A percentile compares a stretch with the other conserved stretches of the same genome.
Conservation (phyloP, 2,797 vertebrate genomes). For the Hydrophis major region DNA sequence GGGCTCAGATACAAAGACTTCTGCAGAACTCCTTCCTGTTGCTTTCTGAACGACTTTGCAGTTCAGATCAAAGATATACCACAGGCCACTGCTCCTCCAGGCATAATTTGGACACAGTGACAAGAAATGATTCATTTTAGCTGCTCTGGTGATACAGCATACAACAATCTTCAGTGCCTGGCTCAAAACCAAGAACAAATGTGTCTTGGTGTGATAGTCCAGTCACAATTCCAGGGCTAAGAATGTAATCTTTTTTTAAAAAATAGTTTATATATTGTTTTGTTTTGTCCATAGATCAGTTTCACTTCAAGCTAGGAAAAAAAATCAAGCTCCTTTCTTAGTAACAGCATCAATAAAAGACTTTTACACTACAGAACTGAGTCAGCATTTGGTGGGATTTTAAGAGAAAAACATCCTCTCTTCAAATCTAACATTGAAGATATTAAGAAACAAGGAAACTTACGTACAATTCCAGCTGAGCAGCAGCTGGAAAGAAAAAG, state of each 20-base stretch:
- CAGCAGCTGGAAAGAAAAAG: neutral
- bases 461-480: neutral
- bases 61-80: neutral
- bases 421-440: neutral
- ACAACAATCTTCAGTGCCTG: neutral
- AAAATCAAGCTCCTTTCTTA: neutral
- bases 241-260: neutral
- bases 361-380: neutral
- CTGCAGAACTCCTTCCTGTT: neutral
- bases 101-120: neutral
- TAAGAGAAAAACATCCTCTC: neutral
- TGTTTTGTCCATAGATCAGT: neutral
- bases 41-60: neutral
- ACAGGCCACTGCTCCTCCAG: neutral
- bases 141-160: neutral
- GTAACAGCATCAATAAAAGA: neutral
- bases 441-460: neutral
- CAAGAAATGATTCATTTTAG: conserved; percentile 5
- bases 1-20: neutral
- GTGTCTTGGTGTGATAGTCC: neutral
- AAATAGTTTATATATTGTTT: neutral
- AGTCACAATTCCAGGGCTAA: neutral
- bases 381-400: conserved; percentile 6
- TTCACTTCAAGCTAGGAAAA: neutral
- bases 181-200: conserved; percentile 7